A percentile compares a stretch with the other conserved stretches of the same genome.
phyloP scores from a whole-genome alignment of 1,140 invertebrate genomes.

The Muscidifurax raptorellus region DNA sequence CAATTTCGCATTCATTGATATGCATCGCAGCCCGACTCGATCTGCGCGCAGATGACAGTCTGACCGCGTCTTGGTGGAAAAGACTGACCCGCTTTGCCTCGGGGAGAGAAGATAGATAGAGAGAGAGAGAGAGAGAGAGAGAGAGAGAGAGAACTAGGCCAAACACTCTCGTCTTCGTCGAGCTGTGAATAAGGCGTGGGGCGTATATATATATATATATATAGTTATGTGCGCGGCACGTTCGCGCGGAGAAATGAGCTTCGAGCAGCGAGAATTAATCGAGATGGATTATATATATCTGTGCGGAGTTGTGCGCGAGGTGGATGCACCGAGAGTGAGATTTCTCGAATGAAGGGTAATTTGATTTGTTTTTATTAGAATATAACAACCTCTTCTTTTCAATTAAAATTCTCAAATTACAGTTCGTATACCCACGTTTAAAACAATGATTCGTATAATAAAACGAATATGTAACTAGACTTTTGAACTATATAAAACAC shows the following conservation, averaged over 20 bases:
- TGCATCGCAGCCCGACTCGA: not conserved
- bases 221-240: not conserved
- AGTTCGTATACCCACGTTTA: too few relatives aligned
- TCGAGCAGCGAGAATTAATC: not conserved
- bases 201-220: not conserved
- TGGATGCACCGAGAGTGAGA: not conserved
- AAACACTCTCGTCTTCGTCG: not conserved
- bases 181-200: not conserved
- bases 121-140: too few relatives aligned
- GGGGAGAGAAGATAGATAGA: not conserved
- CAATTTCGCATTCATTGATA: slow-evolving; percentile 15
- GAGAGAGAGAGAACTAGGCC: not conserved
- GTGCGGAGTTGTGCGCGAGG: too few relatives aligned
- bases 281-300: not conserved
- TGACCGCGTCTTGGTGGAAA: slow-evolving; percentile 24
- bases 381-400: too few relatives aligned
- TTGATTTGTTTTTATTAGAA: too few relatives aligned
- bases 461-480: too few relatives aligned
- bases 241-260: not conserved
- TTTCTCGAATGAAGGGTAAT: not conserved
- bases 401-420: too few relatives aligned
- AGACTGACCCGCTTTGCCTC: slow-evolving; percentile 17
- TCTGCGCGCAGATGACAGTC: slow-evolving; percentile 1
- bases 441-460: too few relatives aligned
- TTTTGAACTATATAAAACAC: too few relatives aligned